Conservation (phyloP, 2,113 vertebrate genomes). For the Copsychus sechellarum region DNA sequence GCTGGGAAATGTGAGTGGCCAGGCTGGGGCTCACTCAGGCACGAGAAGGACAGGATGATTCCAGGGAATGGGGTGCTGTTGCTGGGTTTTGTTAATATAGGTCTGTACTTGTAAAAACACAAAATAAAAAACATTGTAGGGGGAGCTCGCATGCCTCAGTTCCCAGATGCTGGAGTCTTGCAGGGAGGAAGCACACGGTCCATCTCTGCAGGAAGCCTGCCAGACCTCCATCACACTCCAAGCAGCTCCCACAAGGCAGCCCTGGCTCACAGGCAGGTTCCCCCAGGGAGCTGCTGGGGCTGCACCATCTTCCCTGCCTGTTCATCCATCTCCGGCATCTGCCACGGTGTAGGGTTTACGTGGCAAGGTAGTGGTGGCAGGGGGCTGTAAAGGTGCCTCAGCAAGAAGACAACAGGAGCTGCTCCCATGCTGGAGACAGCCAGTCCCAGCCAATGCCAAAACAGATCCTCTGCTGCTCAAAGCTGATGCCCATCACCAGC, state of each 20-base stretch:
- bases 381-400: not conserved
- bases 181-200: not conserved
- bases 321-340: not conserved
- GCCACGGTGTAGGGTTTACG: accelerated
- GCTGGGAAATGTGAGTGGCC: not conserved
- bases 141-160: not conserved
- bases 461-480: not conserved
- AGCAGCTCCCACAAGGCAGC: not conserved
- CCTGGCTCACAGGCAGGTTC: not conserved
- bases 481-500: not conserved
- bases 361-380: not conserved
- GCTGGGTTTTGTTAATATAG: not conserved
- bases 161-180: not conserved
- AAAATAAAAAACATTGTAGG: not conserved
- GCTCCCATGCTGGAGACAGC: not conserved
- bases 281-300: not conserved
- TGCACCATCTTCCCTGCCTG: not conserved
- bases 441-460: not conserved
- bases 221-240: accelerated
- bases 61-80: not conserved
- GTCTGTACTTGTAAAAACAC: not conserved
- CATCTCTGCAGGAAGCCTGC: not conserved
- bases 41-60: not conserved
- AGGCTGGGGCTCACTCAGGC: accelerated
- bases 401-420: not conserved